Evolutionary conservation across 2,797 vertebrate genomes (phyloP), one percentile per base, ranked within the genome.

Genomic region (Potorous gilbertii): DNA sequence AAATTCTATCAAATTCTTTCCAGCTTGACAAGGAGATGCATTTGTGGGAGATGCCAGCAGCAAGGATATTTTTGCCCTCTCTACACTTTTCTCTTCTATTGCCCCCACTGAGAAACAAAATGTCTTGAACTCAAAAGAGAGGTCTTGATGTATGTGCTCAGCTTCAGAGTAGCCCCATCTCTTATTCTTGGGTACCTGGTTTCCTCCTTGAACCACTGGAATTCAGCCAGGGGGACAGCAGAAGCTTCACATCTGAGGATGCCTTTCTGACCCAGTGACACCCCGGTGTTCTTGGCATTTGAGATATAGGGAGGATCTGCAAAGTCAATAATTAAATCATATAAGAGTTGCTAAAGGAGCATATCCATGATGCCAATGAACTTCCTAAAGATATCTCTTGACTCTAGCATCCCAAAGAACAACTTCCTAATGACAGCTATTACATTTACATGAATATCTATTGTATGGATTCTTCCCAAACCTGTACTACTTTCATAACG

Each of bases 181-280:
- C 54, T 12, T 0, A 18, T 55, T 87, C 16, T n/a, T n/a, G 14
- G 52, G 94, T 98, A 99, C 99, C 99, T 99, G 98, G 99, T 99
- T 94, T 99, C 99, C 96, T 99, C 99, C 98, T 99, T 99, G 98
- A 99, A 99, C 99, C 99, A 99, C 98, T 99, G 99, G 91, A 99
- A 99, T 59, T 99, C 99, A 0, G 99, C 99, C 97, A 98, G 98
- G 0, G 99, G 99, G 90, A 99, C 99, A 0, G 99, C 99, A 0
- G 99, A 99, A 0, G 99, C 99, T 97, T 99, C 99, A n/a, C 99
- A 99, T 98, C 99, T 99, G 97, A 99, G 98, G 96, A 99, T 99
- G 90, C 99, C 99, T 95, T 98, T 99, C 97, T 99, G 99, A 96
- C 99, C 99, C 94, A 99, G 98, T 0, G 99, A 99, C 93, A 99